Conservation (phyloP, 2,888 invertebrate species). For the Phlogophora meticulosa region DNA sequence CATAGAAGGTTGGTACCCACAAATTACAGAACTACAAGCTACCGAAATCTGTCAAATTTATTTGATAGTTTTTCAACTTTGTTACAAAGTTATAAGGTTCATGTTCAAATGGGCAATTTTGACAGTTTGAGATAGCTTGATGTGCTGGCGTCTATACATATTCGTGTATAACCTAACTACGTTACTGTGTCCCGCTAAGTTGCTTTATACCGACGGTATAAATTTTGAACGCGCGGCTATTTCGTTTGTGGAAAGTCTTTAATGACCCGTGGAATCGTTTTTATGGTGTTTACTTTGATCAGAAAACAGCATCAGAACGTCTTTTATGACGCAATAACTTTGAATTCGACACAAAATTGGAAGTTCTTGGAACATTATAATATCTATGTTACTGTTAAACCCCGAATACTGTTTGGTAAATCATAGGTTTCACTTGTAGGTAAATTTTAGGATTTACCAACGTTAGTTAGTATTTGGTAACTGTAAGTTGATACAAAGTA, state of each 20-base stretch:
- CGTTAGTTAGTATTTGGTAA: background rate
- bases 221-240: conserved; percentile 79
- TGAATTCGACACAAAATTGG: conserved; percentile 79
- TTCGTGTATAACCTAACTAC: conserved; percentile 17
- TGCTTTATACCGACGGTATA: conserved; percentile 71
- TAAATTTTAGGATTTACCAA: too few species aligned
- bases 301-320: conserved; percentile 82
- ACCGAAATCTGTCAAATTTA: too few species aligned
- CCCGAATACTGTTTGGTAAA: too few species aligned
- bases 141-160: too few species aligned
- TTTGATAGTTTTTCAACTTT: too few species aligned
- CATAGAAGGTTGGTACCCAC: background rate
- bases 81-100: too few species aligned
- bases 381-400: conserved; percentile 35
- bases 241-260: conserved; percentile 82
- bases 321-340: conserved; percentile 84
- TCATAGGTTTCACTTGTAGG: too few species aligned
- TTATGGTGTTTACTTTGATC: conserved; percentile 88
- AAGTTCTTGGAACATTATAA: conserved; percentile 66
- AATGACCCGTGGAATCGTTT: conserved; percentile 86
- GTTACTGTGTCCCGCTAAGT: conserved; percentile 60
- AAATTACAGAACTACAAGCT: too few species aligned
- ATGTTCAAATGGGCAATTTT: too few species aligned
- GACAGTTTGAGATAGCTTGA: too few species aligned
- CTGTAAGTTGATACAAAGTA: too few species aligned